Conservation (phyloP, 1,140 invertebrate species). For the Pectinophora gossypiella region DNA sequence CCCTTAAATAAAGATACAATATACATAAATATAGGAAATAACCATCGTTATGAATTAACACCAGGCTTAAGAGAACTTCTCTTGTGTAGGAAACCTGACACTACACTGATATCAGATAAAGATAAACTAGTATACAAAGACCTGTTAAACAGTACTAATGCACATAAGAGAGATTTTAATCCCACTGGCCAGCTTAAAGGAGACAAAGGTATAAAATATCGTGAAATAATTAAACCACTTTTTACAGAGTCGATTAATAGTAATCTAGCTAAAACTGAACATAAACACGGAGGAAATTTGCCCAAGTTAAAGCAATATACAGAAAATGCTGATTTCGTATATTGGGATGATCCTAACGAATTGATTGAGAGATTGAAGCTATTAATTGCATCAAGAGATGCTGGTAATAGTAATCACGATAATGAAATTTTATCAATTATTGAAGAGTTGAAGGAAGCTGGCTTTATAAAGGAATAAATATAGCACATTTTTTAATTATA, state of each 20-base stretch:
- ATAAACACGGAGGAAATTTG: background rate
- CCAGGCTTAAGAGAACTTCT: too few species aligned
- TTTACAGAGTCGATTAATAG: background rate
- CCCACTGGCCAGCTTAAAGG: too few species aligned
- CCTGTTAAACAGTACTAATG: too few species aligned
- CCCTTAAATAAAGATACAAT: too few species aligned
- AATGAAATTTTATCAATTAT: constrained; percentile 56
- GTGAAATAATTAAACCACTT: constrained; percentile 8
- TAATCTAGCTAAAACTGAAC: too few species aligned
- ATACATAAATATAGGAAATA: too few species aligned
- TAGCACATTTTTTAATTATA: background rate
- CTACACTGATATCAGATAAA: too few species aligned
- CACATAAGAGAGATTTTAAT: too few species aligned
- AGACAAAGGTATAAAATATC: background rate
- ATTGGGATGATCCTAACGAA: constrained; percentile 26
- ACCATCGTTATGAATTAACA: too few species aligned
- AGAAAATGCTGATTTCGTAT: constrained; percentile 38
- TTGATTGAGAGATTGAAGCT: constrained; percentile 41
- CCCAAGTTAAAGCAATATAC: constrained; percentile 27
- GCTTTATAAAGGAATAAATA: background rate
- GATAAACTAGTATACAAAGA: too few species aligned
- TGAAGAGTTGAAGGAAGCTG: constrained; percentile 26
- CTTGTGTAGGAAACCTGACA: too few species aligned
- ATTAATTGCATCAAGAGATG: constrained; percentile 35
- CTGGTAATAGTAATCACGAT: constrained; percentile 35